phyloP scores from a whole-genome alignment of 2,113 vertebrate species.

The Salvelinus namaycush region DNA sequence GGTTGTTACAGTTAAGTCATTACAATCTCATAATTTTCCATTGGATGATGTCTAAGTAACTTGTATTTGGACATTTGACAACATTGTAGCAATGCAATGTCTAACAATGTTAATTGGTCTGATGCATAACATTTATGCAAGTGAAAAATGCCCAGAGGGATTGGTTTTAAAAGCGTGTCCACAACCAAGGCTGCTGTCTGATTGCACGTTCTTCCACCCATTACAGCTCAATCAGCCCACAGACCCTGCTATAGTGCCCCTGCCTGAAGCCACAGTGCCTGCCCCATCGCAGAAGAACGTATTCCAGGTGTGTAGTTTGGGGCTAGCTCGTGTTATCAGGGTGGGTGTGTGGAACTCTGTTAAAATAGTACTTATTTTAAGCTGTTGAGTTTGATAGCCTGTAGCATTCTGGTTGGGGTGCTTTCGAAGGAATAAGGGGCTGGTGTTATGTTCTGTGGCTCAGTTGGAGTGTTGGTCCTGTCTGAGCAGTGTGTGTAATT shows the following conservation, averaged over 20 bases:
- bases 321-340: not conserved
- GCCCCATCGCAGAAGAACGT: constrained; percentile 86
- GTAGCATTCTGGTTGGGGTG: not conserved
- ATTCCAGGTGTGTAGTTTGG: constrained; percentile 81
- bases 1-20: too few relatives aligned
- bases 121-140: not conserved
- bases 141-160: constrained; percentile 8
- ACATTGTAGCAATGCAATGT: not conserved
- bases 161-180: not conserved
- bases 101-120: too few relatives aligned
- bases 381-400: not conserved
- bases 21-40: too few relatives aligned
- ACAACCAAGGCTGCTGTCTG: not conserved
- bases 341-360: not conserved
- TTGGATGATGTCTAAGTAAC: not conserved
- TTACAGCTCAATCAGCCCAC: constrained; percentile 75
- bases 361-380: not conserved
- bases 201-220: not conserved
- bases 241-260: constrained; percentile 80
- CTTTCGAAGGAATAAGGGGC: too few relatives aligned
- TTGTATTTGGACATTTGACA: not conserved
- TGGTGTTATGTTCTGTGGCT: not conserved
- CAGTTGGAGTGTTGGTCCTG: not conserved
- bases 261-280: constrained; percentile 79
- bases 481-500: not conserved